Evolutionary conservation across 2,113 vertebrate species (phyloP), one percentile per base, ranked within the genome.

Genomic region (Forbesichthys agassizii): DNA sequence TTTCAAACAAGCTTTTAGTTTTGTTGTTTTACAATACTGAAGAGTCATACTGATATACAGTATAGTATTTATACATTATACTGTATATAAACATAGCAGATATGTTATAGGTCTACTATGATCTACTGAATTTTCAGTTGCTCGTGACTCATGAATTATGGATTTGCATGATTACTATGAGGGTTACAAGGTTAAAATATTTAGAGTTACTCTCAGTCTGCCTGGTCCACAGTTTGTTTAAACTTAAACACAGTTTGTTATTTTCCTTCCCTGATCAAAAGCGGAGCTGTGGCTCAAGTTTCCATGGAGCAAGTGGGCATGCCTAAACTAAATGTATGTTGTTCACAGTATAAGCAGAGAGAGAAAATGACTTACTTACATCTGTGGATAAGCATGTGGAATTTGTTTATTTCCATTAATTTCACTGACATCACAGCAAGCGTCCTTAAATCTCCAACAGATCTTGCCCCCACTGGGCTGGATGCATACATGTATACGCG

Each of bases 371-470:
- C 53, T 10, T 10, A 46, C 64, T 61, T 33, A n/a, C 4, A 12
- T 49, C 46, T 4, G 5, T 68, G 55, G 64, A 69, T 54, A 69
- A 71, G 66, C 73, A 58, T 13, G 55, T 48, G 75, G 78, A 86
- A 83, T 82, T 82, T 83, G 83, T 87, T 86, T 48, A 73, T 77
- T 84, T 82, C 85, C 76, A 84, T 85, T 88, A 64, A 74, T 65
- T 7, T 55, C 4, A 12, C 1, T 59, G 72, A 80, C 65, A 73
- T 86, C 78, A 78, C 66, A 63, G 54, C 36, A 42, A 60, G 67
- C 36, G 33, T 79, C 64, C 75, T n/a, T 49, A 70, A 75, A 77
- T 65, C 64, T 75, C 61, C 33, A 5, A 47, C 14, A 16, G n/a
- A 57, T 61, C 54, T 7, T 18, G 33, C 62, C 36, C 11, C 11